phyloP scores from a whole-genome alignment of 53 echinoderm and acorn worm genomes.

The Holothuria leucospilota region DNA sequence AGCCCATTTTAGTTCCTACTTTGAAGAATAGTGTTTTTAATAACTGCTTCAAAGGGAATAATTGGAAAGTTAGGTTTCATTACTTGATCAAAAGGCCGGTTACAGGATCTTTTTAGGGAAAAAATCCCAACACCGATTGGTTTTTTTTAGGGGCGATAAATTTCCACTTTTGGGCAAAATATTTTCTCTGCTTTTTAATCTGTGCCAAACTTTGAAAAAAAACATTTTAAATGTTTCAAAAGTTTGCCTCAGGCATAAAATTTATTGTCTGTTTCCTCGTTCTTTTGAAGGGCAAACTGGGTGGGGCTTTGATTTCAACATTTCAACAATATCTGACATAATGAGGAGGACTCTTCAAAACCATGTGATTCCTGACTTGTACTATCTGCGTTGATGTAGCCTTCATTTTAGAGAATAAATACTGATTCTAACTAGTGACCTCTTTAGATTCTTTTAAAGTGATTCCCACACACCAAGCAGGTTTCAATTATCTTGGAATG shows the following conservation, averaged over 20 bases:
- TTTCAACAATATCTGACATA: slow-evolving; percentile 1
- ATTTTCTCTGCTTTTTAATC: slow-evolving; percentile 62
- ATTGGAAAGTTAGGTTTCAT: slow-evolving; percentile 60
- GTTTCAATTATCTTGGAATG: no score
- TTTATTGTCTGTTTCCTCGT: not conserved
- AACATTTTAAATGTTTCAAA: slow-evolving; percentile 13
- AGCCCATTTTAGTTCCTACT: not conserved
- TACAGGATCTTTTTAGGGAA: slow-evolving; percentile 46
- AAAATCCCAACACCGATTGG: slow-evolving; percentile 59
- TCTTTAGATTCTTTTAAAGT: no score
- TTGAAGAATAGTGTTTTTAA: slow-evolving; percentile 46
- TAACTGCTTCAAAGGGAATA: slow-evolving; percentile 46
- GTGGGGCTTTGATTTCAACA: slow-evolving; percentile 3
- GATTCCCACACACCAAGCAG: no score
- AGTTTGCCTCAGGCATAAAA: not conserved
- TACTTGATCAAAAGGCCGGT: slow-evolving; percentile 59
- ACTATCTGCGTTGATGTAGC: slow-evolving; percentile 15
- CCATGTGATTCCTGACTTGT: not conserved
- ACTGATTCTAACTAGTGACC: no score
- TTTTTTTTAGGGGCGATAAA: slow-evolving; percentile 48
- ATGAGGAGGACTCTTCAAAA: slow-evolving; percentile 14
- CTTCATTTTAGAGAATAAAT: no score
- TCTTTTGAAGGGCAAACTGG: not conserved
- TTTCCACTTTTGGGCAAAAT: slow-evolving; percentile 31
- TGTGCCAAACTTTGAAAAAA: slow-evolving; percentile 42